These are phyloP conservation scores for Siniperca undulata DNA, from an alignment of 2,797 vertebrate genomes.

Conservation along the genomic window DNA sequence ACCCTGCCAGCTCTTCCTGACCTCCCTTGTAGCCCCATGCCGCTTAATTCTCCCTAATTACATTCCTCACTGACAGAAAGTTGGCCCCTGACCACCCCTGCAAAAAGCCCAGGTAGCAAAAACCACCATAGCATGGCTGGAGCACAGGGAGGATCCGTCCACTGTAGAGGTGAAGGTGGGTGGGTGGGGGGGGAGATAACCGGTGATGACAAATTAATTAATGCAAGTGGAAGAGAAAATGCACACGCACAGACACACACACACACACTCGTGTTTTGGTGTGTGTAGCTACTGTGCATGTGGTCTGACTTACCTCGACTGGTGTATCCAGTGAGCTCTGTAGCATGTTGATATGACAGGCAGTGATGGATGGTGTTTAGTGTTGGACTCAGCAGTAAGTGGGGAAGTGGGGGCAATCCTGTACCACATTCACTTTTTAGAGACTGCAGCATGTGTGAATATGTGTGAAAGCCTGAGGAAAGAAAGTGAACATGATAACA, in stretches of 20 bases:
- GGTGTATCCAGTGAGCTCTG: constrained; percentile 63
- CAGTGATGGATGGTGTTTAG: constrained; percentile 77
- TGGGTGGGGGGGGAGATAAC: constrained; percentile 51
- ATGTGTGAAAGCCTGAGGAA: constrained; percentile 16
- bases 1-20: constrained; percentile 90
- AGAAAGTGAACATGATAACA: background rate
- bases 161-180: constrained; percentile 56
- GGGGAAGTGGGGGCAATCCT: constrained; percentile 50
- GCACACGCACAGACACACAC: constrained; percentile 35
- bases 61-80: constrained; percentile 96
- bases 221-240: constrained; percentile 70
- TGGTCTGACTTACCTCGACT: constrained; percentile 42
- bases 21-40: constrained; percentile 88
- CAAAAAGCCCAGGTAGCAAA: constrained; percentile 75
- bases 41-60: constrained; percentile 96
- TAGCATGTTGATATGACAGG: constrained; percentile 69
- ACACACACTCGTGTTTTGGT: constrained; percentile 18
- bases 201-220: constrained; percentile 84
- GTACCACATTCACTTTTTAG: constrained; percentile 52
- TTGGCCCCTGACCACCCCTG: constrained; percentile 87
- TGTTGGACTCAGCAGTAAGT: constrained; percentile 66
- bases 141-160: constrained; percentile 65
- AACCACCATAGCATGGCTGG: constrained; percentile 34
- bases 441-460: constrained; percentile 39
- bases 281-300: constrained; percentile 57